phyloP scores from a whole-genome alignment of 2,888 invertebrate genomes.

The Saturnia japonica region DNA sequence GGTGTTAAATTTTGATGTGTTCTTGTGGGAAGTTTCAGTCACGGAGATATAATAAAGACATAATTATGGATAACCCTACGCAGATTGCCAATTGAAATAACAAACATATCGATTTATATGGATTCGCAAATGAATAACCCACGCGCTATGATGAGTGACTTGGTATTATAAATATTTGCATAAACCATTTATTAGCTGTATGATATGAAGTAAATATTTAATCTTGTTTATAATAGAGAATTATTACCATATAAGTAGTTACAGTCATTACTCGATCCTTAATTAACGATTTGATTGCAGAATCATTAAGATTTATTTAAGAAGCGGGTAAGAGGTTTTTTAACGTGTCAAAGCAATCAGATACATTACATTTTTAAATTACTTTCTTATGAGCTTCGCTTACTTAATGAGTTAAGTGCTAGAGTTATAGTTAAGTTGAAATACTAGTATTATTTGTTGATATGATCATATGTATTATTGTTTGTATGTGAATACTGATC shows the following conservation, averaged over 20 bases:
- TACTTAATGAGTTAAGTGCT: not conserved
- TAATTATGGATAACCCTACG: not conserved
- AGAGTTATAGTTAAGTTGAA: not conserved
- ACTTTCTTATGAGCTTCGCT: not conserved
- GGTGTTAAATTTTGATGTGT: not conserved
- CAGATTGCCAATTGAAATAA: not conserved
- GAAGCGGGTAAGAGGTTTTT: not conserved
- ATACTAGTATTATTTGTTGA: not conserved
- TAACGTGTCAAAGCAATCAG: not conserved
- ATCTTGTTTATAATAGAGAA: not conserved
- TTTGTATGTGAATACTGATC: not conserved
- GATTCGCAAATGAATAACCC: slow-evolving; percentile 9
- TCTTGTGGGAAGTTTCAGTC: not conserved
- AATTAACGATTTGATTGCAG: not conserved
- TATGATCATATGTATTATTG: no score
- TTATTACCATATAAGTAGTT: not conserved
- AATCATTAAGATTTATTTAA: not conserved
- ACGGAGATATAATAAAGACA: not conserved
- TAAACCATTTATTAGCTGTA: not conserved
- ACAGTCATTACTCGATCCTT: not conserved
- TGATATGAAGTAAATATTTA: slow-evolving; percentile 6
- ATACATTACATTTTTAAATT: no score
- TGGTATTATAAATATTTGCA: slow-evolving; percentile 1
- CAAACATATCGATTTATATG: slow-evolving; percentile 3
- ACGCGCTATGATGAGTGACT: slow-evolving; percentile 2